Evolutionary conservation across 2,797 vertebrate species (phyloP), one percentile per base, ranked within the genome.

Genomic region (Otolemur crassicaudatus): DNA sequence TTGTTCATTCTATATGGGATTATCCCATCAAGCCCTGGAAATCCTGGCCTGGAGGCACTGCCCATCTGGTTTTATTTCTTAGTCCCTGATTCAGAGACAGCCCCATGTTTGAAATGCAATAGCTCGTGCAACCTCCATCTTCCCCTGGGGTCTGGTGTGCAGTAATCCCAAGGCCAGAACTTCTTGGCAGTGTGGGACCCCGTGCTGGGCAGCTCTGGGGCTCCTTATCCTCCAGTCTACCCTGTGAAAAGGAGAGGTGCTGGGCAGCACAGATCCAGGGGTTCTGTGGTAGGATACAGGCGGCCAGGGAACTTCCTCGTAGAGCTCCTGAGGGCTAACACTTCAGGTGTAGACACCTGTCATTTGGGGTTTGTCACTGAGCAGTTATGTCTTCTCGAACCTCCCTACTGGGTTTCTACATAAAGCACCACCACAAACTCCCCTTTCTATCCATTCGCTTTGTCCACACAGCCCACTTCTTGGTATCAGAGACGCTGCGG

Each of bases 231-330:
- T 76, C 61, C 17, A 25, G n/a, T 63, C 34, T 27, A 16, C 25
- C 17, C 2, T 12, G 2, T 12, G 56, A 16, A 49, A 14, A 75
- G 70, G 16, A 13, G 43, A 84, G 4, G 19, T 27, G 3, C 53
- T 12, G 4, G 75, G 46, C 2, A 37, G 58, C 7, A 40, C 2
- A 34, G 61, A 67, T 4, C 12, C 29, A 10, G 53, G 72, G 46
- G 1, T 2, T 37, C 37, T 2, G 2, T n/a, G 17, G 22, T 7
- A 8, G 5, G 31, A 72, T 9, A 43, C 7, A 31, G 9, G 7
- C 37, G 80, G 76, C 34, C 56, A 43, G n/a, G 8, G 40, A 5
- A 1, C 23, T 49, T 11, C 14, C 25, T 56, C 25, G 0, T 0
- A 10, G 53, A 34, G 0, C 27, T 20, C 29, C 43, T 0, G 4